Conservation (phyloP, 1,140 invertebrate genomes). For the Plectrocnemia conspersa region DNA sequence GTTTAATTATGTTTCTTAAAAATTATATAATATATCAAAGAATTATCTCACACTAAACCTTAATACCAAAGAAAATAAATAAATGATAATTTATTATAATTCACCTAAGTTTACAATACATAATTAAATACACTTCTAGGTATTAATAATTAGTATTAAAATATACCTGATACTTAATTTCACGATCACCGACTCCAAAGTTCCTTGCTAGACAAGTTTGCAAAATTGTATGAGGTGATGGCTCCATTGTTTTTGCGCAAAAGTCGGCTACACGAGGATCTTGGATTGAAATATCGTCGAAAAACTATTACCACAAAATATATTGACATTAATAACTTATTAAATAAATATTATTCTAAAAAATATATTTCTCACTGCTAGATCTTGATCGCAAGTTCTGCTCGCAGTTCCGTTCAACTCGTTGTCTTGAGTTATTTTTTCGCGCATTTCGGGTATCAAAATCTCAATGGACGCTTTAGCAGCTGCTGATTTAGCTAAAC, state of each 20-base stretch:
- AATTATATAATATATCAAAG: too few relatives aligned
- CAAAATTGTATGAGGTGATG: slow-evolving; percentile 88
- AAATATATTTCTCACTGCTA: slow-evolving; percentile 52
- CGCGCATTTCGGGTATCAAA: slow-evolving; percentile 89
- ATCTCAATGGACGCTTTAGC: slow-evolving; percentile 86
- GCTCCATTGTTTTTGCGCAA: slow-evolving; percentile 91
- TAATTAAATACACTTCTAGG: not conserved
- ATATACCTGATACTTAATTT: slow-evolving; percentile 77
- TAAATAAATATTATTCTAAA: slow-evolving; percentile 3
- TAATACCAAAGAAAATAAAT: too few relatives aligned
- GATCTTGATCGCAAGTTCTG: slow-evolving; percentile 54
- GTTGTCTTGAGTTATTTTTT: slow-evolving; percentile 61
- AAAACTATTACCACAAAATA: slow-evolving; percentile 60
- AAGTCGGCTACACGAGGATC: slow-evolving; percentile 91
- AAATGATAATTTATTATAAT: not conserved
- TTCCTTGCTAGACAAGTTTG: slow-evolving; percentile 90
- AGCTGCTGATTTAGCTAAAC: slow-evolving; percentile 90
- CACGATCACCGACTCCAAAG: slow-evolving; percentile 83
- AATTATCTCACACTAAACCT: too few relatives aligned
- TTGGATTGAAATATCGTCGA: slow-evolving; percentile 89
- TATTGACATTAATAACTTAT: not conserved
- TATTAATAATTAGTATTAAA: not conserved
- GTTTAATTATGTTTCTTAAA: too few relatives aligned
- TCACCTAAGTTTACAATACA: not conserved
- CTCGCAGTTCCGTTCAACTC: slow-evolving; percentile 51